Evolutionary conservation across 1,140 invertebrate genomes (phyloP).

Genomic region (Protaetia brevitarsis): DNA sequence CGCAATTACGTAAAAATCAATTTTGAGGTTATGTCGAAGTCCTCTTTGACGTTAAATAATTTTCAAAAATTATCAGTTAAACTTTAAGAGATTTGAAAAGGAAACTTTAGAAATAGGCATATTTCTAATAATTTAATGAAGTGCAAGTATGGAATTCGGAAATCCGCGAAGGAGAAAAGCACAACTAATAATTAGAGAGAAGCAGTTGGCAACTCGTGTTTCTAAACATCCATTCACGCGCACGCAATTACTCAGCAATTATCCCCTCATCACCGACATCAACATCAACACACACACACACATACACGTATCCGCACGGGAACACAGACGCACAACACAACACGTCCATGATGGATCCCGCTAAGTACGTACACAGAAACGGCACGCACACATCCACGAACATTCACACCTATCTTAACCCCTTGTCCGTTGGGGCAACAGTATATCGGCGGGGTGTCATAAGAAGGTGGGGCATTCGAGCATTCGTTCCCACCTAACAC

Average conservation of each 20-base stretch:
- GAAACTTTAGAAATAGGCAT: too few species aligned
- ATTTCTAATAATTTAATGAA: too few species aligned
- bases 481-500: slow-evolving; percentile 17
- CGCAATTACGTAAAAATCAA: too few species aligned
- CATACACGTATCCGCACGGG: too few species aligned
- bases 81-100: too few species aligned
- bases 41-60: too few species aligned
- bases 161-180: slow-evolving; percentile 7
- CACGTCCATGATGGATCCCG: slow-evolving; percentile 18
- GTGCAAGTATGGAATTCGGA: too few species aligned
- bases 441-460: neutral
- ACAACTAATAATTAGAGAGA: slow-evolving; percentile 11
- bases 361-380: neutral
- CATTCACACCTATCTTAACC: slow-evolving; percentile 20
- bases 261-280: slow-evolving; percentile 5
- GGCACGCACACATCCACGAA: neutral
- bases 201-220: slow-evolving; percentile 14
- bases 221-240: slow-evolving; percentile 16
- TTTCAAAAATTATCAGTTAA: too few species aligned
- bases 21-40: too few species aligned
- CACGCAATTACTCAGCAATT: slow-evolving; percentile 17
- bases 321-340: neutral
- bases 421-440: slow-evolving; percentile 14
- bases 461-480: slow-evolving; percentile 18
- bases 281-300: slow-evolving; percentile 18